These are phyloP conservation scores for Zapornia atra DNA, from an alignment of 2,113 vertebrate genomes.

Conservation along the genomic window DNA sequence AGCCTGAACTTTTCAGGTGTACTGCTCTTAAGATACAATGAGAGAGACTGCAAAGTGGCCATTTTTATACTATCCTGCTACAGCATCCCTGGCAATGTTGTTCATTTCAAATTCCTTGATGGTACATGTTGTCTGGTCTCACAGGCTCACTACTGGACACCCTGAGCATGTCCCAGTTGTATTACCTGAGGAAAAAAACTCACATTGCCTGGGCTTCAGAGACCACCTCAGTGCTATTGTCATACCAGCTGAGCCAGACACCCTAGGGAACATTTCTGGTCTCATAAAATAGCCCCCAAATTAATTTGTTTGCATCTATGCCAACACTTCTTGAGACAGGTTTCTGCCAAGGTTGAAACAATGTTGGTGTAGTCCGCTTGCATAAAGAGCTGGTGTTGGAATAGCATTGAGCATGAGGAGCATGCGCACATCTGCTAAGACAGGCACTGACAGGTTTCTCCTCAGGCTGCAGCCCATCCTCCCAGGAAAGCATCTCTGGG, in stretches of 20 bases:
- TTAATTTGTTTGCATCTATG: background rate
- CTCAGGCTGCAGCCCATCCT: background rate
- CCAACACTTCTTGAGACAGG: background rate
- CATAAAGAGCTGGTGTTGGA: background rate
- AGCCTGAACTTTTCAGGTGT: background rate
- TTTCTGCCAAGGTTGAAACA: background rate
- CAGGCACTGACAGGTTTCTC: background rate
- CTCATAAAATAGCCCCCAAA: background rate
- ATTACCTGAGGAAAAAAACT: background rate
- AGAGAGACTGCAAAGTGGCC: background rate
- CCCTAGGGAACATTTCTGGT: background rate
- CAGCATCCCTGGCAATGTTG: background rate
- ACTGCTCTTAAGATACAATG: background rate
- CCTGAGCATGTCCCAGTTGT: background rate
- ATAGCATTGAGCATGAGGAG: background rate
- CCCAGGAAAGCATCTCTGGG: background rate
- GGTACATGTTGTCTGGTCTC: background rate
- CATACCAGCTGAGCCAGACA: background rate
- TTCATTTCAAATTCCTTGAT: background rate
- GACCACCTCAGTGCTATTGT: background rate
- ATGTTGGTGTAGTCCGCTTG: accelerated
- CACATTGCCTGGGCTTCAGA: background rate
- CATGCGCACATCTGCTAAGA: accelerated
- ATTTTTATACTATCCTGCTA: background rate
- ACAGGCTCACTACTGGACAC: background rate